Base-by-base conservation (phyloP, 1,140 invertebrate species). In the Zaprionus taronus region DNA sequence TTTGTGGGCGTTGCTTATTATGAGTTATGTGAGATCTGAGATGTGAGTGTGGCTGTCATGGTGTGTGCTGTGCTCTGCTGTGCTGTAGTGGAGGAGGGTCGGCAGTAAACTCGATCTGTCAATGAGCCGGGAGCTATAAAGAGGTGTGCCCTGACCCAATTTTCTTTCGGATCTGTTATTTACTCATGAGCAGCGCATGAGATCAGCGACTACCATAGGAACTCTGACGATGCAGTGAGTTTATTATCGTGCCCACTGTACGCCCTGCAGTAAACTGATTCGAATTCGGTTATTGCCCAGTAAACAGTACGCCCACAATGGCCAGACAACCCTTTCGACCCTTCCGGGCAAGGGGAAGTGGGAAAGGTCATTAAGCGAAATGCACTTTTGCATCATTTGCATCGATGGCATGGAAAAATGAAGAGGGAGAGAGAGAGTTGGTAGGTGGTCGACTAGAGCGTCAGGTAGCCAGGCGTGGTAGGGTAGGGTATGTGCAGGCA, bases 111-210 rank as follows among this genome's bases (percentile, higher is more conserved):
- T 71, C 68, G 61, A 75, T 78, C 79, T 72, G 73, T 64, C 73
- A 55, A 71, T 71, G 68, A 85, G 81, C 82, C 78, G 58, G 68
- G 57, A 72, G 82, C 83, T 70, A 85, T 76, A 85, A 86, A 82
- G 76, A 79, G 82, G 82, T 85, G 82, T 85, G 82, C 82, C 82
- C 83, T 85, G 82, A 81, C 82, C 82, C 71, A 85, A 81, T 85
- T 85, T 83, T 64, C 17, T 2, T 47, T 38, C 77, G 57, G 49
- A 20, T 76, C 74, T 66, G 67, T 85, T 85, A 77, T 85, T 79
- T 81, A 81, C 72, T 71, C 72, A 47, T 47, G 2, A 38, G 41
- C n/a, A n/a, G 81, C 63, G 66, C 82, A 85, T 85, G 82, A 84
- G 67, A 75, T 84, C 82, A 84, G 79, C 69, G 68, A 12, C 68